phyloP scores from a whole-genome alignment of 2,113 vertebrate genomes.

The sheep (Ovis aries) region ARS-UI_Ramb_v3.0 NC_056057.1:79692501-79693000 shows the following conservation, averaged over 20 bases:
- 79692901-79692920: background rate
- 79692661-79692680: background rate
- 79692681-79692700: background rate
- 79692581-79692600: background rate
- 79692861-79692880: background rate
- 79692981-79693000: background rate
- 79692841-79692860: background rate
- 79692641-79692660: background rate
- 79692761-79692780: background rate
- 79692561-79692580: background rate
- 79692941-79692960: background rate
- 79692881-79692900: background rate
- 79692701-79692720: background rate
- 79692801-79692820: background rate
- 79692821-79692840: background rate
- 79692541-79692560: background rate
- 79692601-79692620: background rate
- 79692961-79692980: background rate
- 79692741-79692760: background rate
- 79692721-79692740: background rate
- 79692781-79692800: background rate
- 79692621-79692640: background rate
- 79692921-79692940: background rate
- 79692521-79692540: background rate
- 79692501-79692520: background rate